phyloP scores from a whole-genome alignment of 2,797 vertebrate genomes.

The Sebastes jordani region DNA sequence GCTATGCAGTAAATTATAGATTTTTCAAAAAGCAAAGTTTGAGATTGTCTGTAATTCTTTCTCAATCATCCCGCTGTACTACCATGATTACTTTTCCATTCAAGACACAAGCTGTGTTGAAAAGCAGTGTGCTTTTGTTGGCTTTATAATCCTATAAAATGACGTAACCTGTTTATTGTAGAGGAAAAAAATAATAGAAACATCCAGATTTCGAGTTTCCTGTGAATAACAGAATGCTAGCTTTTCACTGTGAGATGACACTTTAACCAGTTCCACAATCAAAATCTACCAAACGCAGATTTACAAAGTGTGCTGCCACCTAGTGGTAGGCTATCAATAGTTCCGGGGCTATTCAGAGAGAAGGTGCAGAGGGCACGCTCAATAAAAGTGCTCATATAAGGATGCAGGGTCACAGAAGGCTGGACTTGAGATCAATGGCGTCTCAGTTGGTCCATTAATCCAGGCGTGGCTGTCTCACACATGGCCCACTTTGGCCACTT shows the following conservation, averaged over 20 bases:
- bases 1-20: too few relatives aligned
- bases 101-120: background rate
- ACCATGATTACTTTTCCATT: background rate
- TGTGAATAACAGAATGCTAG: background rate
- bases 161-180: background rate
- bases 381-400: conserved; percentile 1
- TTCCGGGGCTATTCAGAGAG: background rate
- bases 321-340: background rate
- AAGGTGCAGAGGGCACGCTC: background rate
- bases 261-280: background rate
- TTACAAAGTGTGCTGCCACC: background rate
- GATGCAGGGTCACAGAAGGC: conserved; percentile 18
- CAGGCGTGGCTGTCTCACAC: conserved; percentile 39
- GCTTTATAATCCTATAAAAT: background rate
- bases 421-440: conserved; percentile 55
- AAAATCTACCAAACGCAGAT: background rate
- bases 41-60: background rate
- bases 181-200: background rate
- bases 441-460: conserved; percentile 53
- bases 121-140: background rate
- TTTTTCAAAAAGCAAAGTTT: background rate
- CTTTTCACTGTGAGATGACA: background rate
- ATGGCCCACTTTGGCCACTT: conserved; percentile 66
- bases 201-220: background rate
- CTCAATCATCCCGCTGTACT: background rate